Percentiles rank a stretch among this genome's conserved stretches.
phyloP scores from a whole-genome alignment of 2,797 vertebrate species.

The Anisognathus igniventris region DNA sequence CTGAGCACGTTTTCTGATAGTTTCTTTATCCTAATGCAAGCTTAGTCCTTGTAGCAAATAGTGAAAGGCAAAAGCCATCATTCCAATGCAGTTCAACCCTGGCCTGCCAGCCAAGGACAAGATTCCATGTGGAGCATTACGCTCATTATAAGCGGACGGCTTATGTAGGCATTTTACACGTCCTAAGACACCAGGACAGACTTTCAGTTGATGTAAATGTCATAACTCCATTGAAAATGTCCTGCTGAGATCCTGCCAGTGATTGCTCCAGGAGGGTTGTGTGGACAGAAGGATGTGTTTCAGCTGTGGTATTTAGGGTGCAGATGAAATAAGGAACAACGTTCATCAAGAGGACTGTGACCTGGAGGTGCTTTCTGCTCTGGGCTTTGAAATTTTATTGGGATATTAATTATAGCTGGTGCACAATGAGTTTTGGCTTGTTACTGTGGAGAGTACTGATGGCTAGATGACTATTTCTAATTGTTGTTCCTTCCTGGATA shows the following conservation, averaged over 20 bases:
- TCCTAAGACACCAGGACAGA: neutral
- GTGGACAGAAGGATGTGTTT: neutral
- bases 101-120: neutral
- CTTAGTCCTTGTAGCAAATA: neutral
- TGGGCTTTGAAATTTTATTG: slow-evolving; percentile 20
- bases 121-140: neutral
- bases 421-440: neutral
- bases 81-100: neutral
- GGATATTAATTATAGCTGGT: slow-evolving; percentile 21
- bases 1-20: neutral
- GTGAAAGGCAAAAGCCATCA: neutral
- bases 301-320: neutral
- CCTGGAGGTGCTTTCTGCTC: slow-evolving; percentile 10
- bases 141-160: neutral
- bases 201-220: neutral
- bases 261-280: neutral
- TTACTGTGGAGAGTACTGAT: slow-evolving; percentile 6
- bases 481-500: slow-evolving; percentile 26
- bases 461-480: slow-evolving; percentile 29
- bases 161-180: neutral
- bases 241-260: neutral
- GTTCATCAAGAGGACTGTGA: neutral
- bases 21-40: neutral
- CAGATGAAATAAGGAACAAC: neutral
- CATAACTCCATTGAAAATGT: neutral